Base-by-base conservation (phyloP, 2,888 invertebrate genomes). In the Apamea monoglypha region DNA sequence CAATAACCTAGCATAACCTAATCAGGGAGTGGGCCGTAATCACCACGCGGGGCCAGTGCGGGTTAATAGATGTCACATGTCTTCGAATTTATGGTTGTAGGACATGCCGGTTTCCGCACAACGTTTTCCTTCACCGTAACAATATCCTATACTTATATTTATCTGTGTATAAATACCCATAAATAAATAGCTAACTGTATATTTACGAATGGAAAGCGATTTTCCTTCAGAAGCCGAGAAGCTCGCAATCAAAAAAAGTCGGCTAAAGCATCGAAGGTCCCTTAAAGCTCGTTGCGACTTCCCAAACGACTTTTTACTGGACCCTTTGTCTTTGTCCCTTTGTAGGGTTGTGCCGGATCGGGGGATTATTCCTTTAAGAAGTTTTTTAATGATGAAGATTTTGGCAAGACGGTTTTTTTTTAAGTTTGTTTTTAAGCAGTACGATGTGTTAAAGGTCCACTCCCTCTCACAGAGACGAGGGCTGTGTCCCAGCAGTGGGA, bases 221-320 rank as follows among this genome's bases (percentile, higher is more conserved):
- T 90, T 89, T 56, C 81, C 75, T 89, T 90, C 91, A 84, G 32
- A 59, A 71, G 47, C 71, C 87, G 80, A 90, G 90, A 90, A 90
- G 90, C 90, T 91, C 83, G 93, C 94, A 95, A 95, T 96, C 95
- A 95, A 94, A 94, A 89, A 92, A 92, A 91, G 92, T 93, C 92
- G 92, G 88, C 88, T 89, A 91, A 91, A 92, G 92, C 92, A 91
- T 89, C 91, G 93, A 93, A 93, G 90, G 92, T 88, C 91, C 92
- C 92, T 91, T 92, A 92, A 91, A 91, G 92, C 92, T 93, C 94
- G 92, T 94, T 92, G 92, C 87, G 91, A 92, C 89, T 91, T 90
- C 86, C 89, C 86, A 84, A 87, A 90, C 89, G 91, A 93, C 92
- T 94, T 94, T 94, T 94, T 93, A 93, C 94, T 90, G 94, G 94